Evolutionary conservation across 2,888 invertebrate species (phyloP).

Genomic region (Euspilapteryx auroguttella): DNA sequence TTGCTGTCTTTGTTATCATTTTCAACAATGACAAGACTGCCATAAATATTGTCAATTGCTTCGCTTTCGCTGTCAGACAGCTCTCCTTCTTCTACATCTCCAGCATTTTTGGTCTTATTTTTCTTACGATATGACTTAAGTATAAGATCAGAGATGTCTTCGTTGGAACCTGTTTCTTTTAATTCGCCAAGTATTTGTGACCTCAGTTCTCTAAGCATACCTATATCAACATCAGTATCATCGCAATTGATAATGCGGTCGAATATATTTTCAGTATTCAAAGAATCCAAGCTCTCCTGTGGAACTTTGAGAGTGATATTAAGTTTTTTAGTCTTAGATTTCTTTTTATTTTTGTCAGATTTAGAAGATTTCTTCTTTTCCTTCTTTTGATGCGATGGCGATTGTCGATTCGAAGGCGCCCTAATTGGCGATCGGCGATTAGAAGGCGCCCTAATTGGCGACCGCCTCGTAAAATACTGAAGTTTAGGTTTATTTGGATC

Average conservation of each 20-base stretch:
- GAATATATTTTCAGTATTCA: constrained; percentile 43
- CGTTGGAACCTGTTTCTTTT: constrained; percentile 36
- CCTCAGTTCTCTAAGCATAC: constrained; percentile 44
- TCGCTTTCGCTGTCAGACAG: constrained; percentile 51
- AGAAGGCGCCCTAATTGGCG: constrained; percentile 13
- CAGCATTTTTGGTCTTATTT: constrained; percentile 15
- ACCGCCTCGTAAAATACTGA: too few relatives aligned
- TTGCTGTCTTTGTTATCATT: constrained; percentile 14
- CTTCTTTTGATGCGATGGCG: constrained; percentile 28
- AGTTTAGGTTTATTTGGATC: constrained; percentile 21
- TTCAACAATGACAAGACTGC: constrained; percentile 27
- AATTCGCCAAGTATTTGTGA: constrained; percentile 49
- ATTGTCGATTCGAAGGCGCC: constrained; percentile 16
- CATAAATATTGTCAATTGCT: constrained; percentile 40
- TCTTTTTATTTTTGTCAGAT: constrained; percentile 11
- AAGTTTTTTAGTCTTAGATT: constrained; percentile 19
- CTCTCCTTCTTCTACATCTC: constrained; percentile 47
- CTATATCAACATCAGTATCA: constrained; percentile 46
- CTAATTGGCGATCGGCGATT: constrained; percentile 18
- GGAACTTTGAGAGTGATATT: constrained; percentile 49
- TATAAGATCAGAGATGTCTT: constrained; percentile 47
- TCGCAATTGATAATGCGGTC: constrained; percentile 42
- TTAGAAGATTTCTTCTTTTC: constrained; percentile 22
- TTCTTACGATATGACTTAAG: constrained; percentile 34
- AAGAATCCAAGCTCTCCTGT: constrained; percentile 33